A percentile compares a stretch with the other conserved stretches of the same genome.
Evolutionary conservation across 2,797 vertebrate genomes (phyloP).

Genomic region (Sphenopsis melanotis): DNA sequence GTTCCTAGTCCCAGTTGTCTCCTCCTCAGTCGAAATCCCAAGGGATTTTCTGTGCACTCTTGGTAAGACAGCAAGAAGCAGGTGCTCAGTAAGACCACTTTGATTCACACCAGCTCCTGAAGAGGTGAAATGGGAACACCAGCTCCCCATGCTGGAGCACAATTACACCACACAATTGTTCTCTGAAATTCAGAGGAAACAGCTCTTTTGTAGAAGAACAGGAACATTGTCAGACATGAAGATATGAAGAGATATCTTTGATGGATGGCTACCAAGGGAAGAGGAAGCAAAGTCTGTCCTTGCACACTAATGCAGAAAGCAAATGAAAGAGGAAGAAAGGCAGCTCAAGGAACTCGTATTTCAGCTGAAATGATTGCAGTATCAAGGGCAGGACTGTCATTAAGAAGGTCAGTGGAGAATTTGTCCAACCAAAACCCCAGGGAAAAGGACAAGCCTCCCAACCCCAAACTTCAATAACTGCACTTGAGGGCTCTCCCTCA

Average conservation of each 20-base stretch:
- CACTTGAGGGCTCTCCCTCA: not conserved
- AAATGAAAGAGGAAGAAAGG: conserved; percentile 20
- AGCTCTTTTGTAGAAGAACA: not conserved
- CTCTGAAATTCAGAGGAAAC: not conserved
- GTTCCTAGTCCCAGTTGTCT: not conserved
- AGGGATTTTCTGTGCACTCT: not conserved
- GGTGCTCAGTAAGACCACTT: not conserved
- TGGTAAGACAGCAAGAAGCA: conserved; percentile 31
- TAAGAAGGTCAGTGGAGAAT: not conserved
- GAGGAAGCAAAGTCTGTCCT: not conserved
- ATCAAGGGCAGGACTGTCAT: not conserved
- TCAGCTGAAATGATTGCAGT: not conserved
- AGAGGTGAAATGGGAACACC: not conserved
- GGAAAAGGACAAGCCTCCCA: not conserved
- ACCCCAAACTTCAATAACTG: not conserved
- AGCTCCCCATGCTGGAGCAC: not conserved
- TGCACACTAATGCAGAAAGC: not conserved
- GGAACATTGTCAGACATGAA: not conserved
- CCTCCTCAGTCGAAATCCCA: not conserved
- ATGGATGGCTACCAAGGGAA: not conserved
- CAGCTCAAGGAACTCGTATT: not conserved
- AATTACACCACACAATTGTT: not conserved
- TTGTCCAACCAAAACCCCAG: not conserved
- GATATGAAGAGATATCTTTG: not conserved
- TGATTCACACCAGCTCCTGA: not conserved